Evolutionary conservation across 2,113 vertebrate species (phyloP).

Genomic region (Percina caprodes): DNA sequence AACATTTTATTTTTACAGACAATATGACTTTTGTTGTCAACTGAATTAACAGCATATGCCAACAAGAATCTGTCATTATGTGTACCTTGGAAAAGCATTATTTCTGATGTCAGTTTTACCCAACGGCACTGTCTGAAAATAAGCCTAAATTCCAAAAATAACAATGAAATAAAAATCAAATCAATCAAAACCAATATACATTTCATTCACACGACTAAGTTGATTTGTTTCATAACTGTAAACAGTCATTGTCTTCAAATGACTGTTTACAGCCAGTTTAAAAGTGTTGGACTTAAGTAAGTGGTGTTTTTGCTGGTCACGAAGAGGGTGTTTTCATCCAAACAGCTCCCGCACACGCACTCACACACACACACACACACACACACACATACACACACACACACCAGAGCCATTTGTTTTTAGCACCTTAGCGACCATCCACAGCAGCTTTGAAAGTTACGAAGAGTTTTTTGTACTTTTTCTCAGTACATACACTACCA

Average conservation of each 20-base stretch:
- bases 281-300: slow-evolving; percentile 21
- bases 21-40: too few relatives aligned
- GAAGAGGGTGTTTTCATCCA: slow-evolving; percentile 2
- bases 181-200: background rate
- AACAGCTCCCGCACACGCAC: background rate
- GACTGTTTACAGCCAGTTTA: slow-evolving; percentile 38
- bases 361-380: background rate
- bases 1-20: too few relatives aligned
- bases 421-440: slow-evolving; percentile 59
- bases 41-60: background rate
- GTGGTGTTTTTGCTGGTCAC: slow-evolving; percentile 30
- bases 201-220: background rate
- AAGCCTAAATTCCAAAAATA: background rate
- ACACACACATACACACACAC: slow-evolving; percentile 2
- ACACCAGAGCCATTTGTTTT: slow-evolving; percentile 59
- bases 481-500: background rate
- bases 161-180: background rate
- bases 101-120: background rate
- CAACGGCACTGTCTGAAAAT: background rate
- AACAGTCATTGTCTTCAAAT: slow-evolving; percentile 39
- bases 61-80: background rate
- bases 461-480: background rate
- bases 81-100: background rate
- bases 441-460: background rate
- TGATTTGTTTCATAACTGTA: background rate